Percentiles rank a stretch among this genome's conserved stretches.
Evolutionary conservation across 2,888 invertebrate species (phyloP).

Genomic region (Tetanocera ferruginea): DNA sequence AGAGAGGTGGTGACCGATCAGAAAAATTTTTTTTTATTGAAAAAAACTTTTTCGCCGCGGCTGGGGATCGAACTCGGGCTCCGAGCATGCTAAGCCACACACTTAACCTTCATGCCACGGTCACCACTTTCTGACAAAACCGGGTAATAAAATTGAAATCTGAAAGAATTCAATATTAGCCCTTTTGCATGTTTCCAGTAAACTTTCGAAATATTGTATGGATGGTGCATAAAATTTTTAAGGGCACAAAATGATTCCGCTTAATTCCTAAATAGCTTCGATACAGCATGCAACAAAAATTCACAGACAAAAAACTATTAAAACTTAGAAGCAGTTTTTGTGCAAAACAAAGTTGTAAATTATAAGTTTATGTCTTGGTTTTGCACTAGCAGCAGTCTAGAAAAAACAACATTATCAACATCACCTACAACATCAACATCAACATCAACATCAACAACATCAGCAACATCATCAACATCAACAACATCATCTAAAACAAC

Average conservation of each 20-base stretch:
- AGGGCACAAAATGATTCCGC: not conserved
- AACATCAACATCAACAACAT: not conserved
- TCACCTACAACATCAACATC: not conserved
- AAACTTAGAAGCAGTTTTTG: conserved; percentile 1
- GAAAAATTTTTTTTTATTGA: no score
- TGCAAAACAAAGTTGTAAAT: conserved; percentile 63
- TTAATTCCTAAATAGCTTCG: not conserved
- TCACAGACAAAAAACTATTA: not conserved
- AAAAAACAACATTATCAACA: conserved; percentile 1
- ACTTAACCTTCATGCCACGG: no score
- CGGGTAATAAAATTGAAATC: no score
- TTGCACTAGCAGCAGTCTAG: not conserved
- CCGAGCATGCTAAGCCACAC: no score
- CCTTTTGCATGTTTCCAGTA: no score
- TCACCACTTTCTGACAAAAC: no score
- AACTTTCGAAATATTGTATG: no score
- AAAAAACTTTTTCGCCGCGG: no score
- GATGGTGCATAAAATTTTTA: not conserved
- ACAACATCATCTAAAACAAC: conserved; percentile 1
- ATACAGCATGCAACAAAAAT: not conserved
- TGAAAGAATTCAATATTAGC: no score
- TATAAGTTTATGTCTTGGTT: conserved; percentile 59
- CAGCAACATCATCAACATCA: not conserved
- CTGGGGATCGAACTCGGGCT: no score
- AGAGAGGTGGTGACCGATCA: no score